phyloP scores from a whole-genome alignment of 1,140 invertebrate species.

The Drosophila lini region DNA sequence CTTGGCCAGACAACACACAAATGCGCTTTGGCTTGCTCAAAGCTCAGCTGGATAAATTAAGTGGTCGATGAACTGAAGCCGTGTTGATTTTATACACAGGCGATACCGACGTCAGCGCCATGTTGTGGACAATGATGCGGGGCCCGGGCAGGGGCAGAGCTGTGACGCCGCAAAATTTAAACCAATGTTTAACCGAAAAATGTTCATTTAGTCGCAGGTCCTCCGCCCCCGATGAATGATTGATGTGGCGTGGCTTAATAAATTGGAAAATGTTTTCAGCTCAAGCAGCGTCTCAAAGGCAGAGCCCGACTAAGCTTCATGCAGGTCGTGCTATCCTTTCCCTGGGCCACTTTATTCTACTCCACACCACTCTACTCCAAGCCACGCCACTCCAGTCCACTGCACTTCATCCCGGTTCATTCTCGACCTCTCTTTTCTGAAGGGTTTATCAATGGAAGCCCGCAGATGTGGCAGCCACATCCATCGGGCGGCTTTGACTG shows the following conservation, averaged over 20 bases:
- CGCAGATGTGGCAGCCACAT: slow-evolving; percentile 42
- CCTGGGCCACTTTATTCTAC: slow-evolving; percentile 3
- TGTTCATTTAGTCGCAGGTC: slow-evolving; percentile 81
- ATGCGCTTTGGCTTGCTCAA: slow-evolving; percentile 78
- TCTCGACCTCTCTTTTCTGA: slow-evolving; percentile 15
- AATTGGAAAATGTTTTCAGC: slow-evolving; percentile 79
- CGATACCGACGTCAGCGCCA: slow-evolving; percentile 28
- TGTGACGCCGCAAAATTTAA: slow-evolving; percentile 81
- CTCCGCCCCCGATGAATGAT: slow-evolving; percentile 67
- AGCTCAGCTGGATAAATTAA: slow-evolving; percentile 84
- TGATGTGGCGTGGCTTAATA: slow-evolving; percentile 79
- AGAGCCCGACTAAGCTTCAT: slow-evolving; percentile 31
- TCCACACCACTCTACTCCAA: background rate
- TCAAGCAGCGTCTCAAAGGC: slow-evolving; percentile 38
- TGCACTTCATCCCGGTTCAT: background rate
- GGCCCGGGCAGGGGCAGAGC: slow-evolving; percentile 10
- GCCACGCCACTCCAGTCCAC: background rate
- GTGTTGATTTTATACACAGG: slow-evolving; percentile 80
- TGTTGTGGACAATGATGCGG: slow-evolving; percentile 72
- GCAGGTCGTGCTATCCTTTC: slow-evolving; percentile 28
- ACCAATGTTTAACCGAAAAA: slow-evolving; percentile 82
- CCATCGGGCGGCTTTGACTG: slow-evolving; percentile 20
- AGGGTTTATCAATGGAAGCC: slow-evolving; percentile 43
- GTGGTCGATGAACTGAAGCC: slow-evolving; percentile 84
- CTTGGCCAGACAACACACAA: slow-evolving; percentile 60